Base-by-base conservation (phyloP, 1,140 invertebrate genomes). In the Pomacea maculata region DNA sequence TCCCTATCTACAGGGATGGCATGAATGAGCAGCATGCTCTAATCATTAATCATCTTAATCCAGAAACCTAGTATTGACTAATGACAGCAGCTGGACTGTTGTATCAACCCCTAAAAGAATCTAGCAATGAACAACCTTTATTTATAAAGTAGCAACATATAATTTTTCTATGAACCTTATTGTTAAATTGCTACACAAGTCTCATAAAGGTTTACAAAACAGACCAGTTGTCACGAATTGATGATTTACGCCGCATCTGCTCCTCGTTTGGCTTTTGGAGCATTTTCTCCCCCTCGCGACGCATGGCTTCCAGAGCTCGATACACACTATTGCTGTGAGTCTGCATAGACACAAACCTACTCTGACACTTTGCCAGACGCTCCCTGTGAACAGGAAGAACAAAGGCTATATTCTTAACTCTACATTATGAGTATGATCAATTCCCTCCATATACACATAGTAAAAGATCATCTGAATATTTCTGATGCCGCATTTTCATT, bases 351-450 rank as follows among this genome's bases (percentile, higher is more conserved):
- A 81, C 78, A 80, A 88, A 90, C 78, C 89, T 91, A 70, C 81
- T 88, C 74, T 89, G 87, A 75, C 89, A 90, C n/a, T 87, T 86
- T n/a, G 77, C 55, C 78, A 89, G 67, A 17, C 88, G 79, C 34
- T 89, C 85, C 78, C 90, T 91, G 85, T 29, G 85, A 84, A 79
- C 21, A 75, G 15, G 57, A 61, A 17, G 15, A 61, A 61, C 3
- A 45, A 45, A 45, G 34, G 6, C 34, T 45, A 45, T 45, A 4
- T 45, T 45, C 34, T 45, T 45, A 45, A 6, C 6, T 45, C 34
- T 45, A 25, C 25, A 25, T 25, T 25, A 45, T 45, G 34, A 45
- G 34, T 45, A 45, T 45, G 6, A 45, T 61, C 15, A 61, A 61
- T 17, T 17, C 57, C 57, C 57, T 61, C 57, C 57, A 61, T 8